phyloP scores from a whole-genome alignment of 2,797 vertebrate genomes.

The Anolis apletophallus region DNA sequence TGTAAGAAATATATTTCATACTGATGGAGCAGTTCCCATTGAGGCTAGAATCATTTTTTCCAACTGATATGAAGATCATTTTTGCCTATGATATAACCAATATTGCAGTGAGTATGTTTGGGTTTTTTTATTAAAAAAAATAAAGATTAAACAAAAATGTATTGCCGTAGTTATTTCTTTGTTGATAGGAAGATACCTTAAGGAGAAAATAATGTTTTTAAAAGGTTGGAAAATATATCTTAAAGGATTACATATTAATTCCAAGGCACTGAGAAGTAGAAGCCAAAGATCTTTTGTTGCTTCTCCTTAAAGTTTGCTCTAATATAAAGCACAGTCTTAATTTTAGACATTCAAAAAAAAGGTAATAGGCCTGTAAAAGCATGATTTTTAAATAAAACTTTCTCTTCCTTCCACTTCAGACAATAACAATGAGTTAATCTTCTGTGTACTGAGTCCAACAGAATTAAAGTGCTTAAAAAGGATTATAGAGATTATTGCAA shows the following conservation, averaged over 20 bases:
- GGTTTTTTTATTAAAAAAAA: too few species aligned
- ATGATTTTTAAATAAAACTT: conserved; percentile 3
- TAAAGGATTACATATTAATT: background rate
- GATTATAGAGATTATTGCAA: conserved; percentile 43
- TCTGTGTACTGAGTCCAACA: conserved; percentile 32
- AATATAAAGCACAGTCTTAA: background rate
- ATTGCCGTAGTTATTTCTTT: background rate
- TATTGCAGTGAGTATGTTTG: background rate
- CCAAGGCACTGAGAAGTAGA: conserved; percentile 15
- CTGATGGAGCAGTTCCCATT: background rate
- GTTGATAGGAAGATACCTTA: background rate
- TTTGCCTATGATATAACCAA: rapidly evolving
- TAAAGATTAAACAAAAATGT: conserved; percentile 9
- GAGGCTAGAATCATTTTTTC: background rate
- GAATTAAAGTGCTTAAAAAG: conserved; percentile 45
- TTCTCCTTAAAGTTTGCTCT: conserved; percentile 3
- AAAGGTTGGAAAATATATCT: background rate
- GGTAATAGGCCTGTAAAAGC: too few species aligned
- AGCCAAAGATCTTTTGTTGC: background rate
- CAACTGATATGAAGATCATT: background rate
- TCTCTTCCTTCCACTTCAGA: conserved; percentile 23
- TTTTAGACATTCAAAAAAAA: conserved; percentile 11
- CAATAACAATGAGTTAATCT: conserved; percentile 50
- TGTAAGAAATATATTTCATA: background rate
- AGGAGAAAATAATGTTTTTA: background rate